Base-by-base conservation (phyloP, 2,888 invertebrate genomes). In the Alviniconcha strummeri region DNA sequence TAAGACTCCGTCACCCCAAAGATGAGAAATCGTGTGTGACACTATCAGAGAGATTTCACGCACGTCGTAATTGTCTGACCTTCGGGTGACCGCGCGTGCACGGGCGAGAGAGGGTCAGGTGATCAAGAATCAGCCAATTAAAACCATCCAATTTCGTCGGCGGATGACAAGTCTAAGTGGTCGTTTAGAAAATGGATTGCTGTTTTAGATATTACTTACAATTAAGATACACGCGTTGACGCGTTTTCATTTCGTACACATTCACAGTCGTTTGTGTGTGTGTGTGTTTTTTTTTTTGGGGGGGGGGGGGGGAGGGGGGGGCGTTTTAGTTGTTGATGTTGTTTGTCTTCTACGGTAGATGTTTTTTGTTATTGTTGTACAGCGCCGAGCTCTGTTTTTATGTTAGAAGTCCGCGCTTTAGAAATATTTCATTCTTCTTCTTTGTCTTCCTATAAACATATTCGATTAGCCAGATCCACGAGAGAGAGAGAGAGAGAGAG, bases 1-100 rank as follows among this genome's bases (percentile, higher is more conserved):
- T 52, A 56, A 64, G 19, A 36, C 57, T 60, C 13, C 60, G 7
- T 80, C 67, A 54, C 57, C 81, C 81, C 17, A 19, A 13, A 19
- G 74, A 72, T 71, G 74, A 81, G 74, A 81, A 81, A 81, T 81
- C 81, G 81, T 71, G 15, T 19, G 74, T 81, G 81, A 81, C 81
- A 81, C 74, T 74, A 81, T 81, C 81, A 36, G 15, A 13, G 56
- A 74, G 56, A 81, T 55, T 56, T 74, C 74, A 17, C 8, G 52
- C 72, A 1, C 36, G 19, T 56, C 81, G 36, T 74, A 57, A 74
- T 54, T 60, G 60, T 74, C 72, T 81, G 74, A 36, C 81, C 74
- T 60, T 15, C 36, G 36, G 11, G 60, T 74, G 74, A 72, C 72
- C 80, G 15, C 7, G 55, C 54, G 67, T 80, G 19, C n/a, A 56